A percentile compares a stretch with the other conserved stretches of the same genome.
Conservation (phyloP, 2,113 vertebrate species). For the Pardalotus punctatus region DNA sequence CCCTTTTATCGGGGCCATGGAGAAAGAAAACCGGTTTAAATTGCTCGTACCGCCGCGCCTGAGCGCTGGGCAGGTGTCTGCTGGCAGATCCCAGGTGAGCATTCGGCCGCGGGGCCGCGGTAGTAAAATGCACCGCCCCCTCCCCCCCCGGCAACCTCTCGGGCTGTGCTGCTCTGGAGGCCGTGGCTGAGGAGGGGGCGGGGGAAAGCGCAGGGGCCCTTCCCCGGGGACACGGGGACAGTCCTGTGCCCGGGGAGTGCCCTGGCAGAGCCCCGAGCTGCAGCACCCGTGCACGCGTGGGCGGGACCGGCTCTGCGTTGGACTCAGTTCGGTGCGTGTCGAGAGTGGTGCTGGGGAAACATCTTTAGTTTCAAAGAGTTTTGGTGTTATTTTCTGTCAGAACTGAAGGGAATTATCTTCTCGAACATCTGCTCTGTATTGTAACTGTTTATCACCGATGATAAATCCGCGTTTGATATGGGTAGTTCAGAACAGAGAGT, state of each 20-base stretch:
- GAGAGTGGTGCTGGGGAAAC: too few relatives aligned
- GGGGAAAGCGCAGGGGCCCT: background rate
- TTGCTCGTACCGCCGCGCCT: conserved; percentile 61
- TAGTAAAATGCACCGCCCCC: too few relatives aligned
- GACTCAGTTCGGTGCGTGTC: accelerated
- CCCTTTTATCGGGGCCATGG: background rate
- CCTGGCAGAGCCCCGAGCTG: accelerated
- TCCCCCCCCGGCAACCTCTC: background rate
- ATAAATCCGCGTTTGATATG: background rate
- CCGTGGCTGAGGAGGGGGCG: background rate
- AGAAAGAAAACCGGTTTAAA: conserved; percentile 55
- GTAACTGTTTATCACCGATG: background rate
- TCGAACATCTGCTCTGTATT: background rate
- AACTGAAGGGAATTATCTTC: background rate
- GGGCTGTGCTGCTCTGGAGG: background rate
- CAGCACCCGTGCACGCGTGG: too few relatives aligned
- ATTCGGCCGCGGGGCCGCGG: background rate
- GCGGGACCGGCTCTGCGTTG: too few relatives aligned
- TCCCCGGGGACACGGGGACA: background rate
- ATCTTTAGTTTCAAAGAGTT: background rate
- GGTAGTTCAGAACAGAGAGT: background rate
- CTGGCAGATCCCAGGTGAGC: conserved; percentile 48
- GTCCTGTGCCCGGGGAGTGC: background rate
- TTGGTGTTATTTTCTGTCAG: background rate
- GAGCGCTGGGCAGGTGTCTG: conserved; percentile 42